A percentile compares a stretch with the other conserved stretches of the same genome.
Conservation (phyloP, 2,113 vertebrate genomes). For the Phodopus roborovskii region DNA sequence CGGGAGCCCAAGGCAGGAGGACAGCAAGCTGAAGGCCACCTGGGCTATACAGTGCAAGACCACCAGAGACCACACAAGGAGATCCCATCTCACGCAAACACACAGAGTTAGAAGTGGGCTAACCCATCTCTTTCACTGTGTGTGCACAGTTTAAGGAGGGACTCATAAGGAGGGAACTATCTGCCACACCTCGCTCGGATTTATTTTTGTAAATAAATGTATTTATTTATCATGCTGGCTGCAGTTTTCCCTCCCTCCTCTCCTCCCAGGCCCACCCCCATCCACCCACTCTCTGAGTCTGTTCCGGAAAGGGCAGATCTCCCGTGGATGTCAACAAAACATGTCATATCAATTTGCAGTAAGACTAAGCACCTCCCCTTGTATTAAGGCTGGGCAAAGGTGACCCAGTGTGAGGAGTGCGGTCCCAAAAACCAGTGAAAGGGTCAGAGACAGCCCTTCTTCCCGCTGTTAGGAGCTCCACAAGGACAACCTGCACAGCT, state of each 20-base stretch:
- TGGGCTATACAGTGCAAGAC: not conserved
- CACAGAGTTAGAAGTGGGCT: not conserved
- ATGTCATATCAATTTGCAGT: not conserved
- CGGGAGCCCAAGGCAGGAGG: not conserved
- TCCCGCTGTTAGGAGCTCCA: not conserved
- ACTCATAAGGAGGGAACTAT: not conserved
- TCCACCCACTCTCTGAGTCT: not conserved
- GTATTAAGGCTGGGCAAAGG: not conserved
- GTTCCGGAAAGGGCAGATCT: not conserved
- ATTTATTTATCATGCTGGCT: not conserved
- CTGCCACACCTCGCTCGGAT: not conserved
- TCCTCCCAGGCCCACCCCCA: not conserved
- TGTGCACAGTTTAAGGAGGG: not conserved
- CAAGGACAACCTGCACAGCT: not conserved
- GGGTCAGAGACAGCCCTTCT: not conserved
- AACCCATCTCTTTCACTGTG: not conserved
- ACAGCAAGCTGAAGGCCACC: not conserved
- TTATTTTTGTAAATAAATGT: not conserved
- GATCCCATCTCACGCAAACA: not conserved
- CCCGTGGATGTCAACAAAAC: not conserved
- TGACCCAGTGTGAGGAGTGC: not conserved
- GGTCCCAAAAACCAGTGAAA: not conserved
- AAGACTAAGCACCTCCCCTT: not conserved
- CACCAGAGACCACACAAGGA: not conserved
- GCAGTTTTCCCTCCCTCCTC: not conserved